Evolutionary conservation across 1,140 invertebrate species (phyloP).

Genomic region (Temnothorax longispinosus): DNA sequence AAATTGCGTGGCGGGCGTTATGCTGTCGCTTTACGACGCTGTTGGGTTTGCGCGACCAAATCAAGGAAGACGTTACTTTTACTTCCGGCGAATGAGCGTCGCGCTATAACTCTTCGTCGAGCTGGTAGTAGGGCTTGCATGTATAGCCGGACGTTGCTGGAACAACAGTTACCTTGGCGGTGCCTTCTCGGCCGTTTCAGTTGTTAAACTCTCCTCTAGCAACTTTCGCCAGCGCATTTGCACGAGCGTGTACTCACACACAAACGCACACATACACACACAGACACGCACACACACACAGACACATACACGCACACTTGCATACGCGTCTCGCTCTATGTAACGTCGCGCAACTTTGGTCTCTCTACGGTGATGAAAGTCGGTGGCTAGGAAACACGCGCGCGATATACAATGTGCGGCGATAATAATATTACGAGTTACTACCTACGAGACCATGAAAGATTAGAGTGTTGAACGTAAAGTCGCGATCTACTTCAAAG

Average conservation of each 20-base stretch:
- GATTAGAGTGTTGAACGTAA: conserved; percentile 20
- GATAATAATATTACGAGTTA: conserved; percentile 48
- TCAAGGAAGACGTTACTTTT: conserved; percentile 57
- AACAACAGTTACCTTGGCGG: conserved; percentile 52
- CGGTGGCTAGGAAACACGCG: conserved; percentile 33
- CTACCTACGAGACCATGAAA: conserved; percentile 31
- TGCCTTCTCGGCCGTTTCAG: conserved; percentile 58
- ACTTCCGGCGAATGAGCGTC: conserved; percentile 24
- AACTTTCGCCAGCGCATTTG: conserved; percentile 46
- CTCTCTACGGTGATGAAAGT: conserved; percentile 54
- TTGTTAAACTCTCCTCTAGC: conserved; percentile 57
- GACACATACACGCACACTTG: too few species aligned
- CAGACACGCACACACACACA: too few species aligned
- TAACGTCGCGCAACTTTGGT: conserved; percentile 46
- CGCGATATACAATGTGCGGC: conserved; percentile 31
- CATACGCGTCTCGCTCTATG: not conserved
- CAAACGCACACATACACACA: too few species aligned
- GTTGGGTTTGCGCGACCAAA: conserved; percentile 19
- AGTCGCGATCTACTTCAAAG: not conserved
- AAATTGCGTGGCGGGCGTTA: conserved; percentile 20
- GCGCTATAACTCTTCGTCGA: conserved; percentile 23
- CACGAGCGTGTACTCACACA: not conserved
- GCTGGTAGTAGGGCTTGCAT: conserved; percentile 6
- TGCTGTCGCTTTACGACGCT: conserved; percentile 5
- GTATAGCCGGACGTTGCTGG: conserved; percentile 49